Evolutionary conservation across 2,797 vertebrate genomes (phyloP), one percentile per base, ranked within the genome.

Genomic region (Jordanella pulchra): DNA sequence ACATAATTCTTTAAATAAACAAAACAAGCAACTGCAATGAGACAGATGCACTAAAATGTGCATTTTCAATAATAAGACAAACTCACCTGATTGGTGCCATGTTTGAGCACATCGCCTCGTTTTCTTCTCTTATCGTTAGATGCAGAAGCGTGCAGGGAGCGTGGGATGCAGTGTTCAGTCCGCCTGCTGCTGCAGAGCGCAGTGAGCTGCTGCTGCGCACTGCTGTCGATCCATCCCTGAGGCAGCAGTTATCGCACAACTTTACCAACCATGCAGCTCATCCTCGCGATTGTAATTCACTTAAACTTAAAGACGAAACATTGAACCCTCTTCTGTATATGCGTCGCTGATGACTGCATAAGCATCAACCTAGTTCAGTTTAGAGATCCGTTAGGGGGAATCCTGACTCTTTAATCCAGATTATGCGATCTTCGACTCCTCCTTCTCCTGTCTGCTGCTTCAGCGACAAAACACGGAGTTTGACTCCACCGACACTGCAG

Each of bases 321-420:
- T 23, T 35, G 17, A 12, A 54, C 30, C 70, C 0, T 32, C 5
- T 0, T 18, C 14, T 2, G 51, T 58, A 48, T 0, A 13, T 28
- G 32, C 17, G 21, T 61, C 32, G 10, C 58, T 42, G 58, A 35
- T 42, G 11, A 7, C n/a, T 53, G 10, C 21, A 39, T 47, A 77
- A 50, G 67, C 81, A 75, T 76, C 70, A 69, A 27, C 11, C 73
- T 69, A 61, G 65, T 3, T 35, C 68, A 73, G 68, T 84, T 60
- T 9, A 77, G 86, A 90, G 89, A 86, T 80, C 80, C 84, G 90
- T 92, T 90, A 90, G 55, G 78, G 73, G 60, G 35, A 72, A 67
- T 80, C 84, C 79, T 68, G 80, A 27, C 71, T 68, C 76, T 83
- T 71, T 92, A 93, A 93, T 93, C 92, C 91, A 89, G 92, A 93